phyloP scores from a whole-genome alignment of 2,113 vertebrate genomes.

The Grantiella picta region DNA sequence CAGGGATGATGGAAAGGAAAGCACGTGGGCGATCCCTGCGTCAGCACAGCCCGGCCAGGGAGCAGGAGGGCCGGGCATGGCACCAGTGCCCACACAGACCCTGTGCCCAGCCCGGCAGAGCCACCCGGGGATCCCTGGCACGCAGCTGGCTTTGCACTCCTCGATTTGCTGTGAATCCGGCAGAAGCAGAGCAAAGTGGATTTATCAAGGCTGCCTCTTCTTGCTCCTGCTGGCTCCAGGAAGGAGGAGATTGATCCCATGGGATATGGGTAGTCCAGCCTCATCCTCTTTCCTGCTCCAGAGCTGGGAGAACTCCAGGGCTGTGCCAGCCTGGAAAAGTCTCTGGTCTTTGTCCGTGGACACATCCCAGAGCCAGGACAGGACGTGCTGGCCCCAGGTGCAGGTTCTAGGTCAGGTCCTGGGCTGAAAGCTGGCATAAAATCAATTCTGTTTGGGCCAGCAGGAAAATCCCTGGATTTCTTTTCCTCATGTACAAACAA shows the following conservation, averaged over 20 bases:
- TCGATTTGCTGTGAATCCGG: not conserved
- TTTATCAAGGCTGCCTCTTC: not conserved
- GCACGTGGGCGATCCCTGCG: fast-evolving
- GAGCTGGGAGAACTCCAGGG: not conserved
- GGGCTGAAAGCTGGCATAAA: not conserved
- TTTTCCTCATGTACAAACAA: not conserved
- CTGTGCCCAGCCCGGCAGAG: not conserved
- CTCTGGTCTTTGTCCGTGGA: not conserved
- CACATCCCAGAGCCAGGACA: not conserved
- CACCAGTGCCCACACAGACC: no score
- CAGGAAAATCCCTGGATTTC: not conserved
- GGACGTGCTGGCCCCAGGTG: not conserved
- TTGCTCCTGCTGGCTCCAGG: not conserved
- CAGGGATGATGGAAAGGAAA: not conserved
- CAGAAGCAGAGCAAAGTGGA: fast-evolving
- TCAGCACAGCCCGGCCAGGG: not conserved
- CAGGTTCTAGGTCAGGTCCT: not conserved
- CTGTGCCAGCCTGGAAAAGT: not conserved
- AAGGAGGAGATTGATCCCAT: not conserved
- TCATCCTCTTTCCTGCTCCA: not conserved
- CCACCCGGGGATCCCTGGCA: not conserved
- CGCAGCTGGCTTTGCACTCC: not conserved
- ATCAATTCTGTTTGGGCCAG: not conserved
- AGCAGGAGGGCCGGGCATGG: not conserved
- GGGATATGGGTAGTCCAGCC: fast-evolving